A percentile compares a stretch with the other conserved stretches of the same genome.
Evolutionary conservation across 64 coral and sea anemone genomes (phyloP).

Genomic region (Acropora tenuis): DNA sequence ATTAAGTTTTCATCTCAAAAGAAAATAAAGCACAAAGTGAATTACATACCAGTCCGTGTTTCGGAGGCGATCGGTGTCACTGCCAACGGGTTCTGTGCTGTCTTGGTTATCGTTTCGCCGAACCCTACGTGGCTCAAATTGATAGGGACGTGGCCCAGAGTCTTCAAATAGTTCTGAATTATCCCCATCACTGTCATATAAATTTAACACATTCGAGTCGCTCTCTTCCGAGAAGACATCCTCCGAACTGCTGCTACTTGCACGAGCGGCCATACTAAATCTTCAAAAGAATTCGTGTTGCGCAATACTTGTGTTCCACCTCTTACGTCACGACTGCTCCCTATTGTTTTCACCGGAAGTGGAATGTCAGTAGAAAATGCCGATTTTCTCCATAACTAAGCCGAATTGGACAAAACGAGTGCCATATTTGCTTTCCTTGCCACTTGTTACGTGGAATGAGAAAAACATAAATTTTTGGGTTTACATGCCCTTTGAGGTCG

Average conservation of each 20-base stretch:
- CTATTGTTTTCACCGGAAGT: conserved; percentile 42
- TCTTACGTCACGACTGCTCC: not conserved
- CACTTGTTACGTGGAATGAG: not conserved
- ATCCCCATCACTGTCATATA: conserved; percentile 20
- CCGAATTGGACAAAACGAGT: not conserved
- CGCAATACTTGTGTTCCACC: conserved; percentile 9
- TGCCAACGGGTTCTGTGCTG: not conserved
- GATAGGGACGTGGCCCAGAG: not conserved
- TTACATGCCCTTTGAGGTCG: conserved; percentile 45
- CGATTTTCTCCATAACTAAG: not conserved
- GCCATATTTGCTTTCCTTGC: not conserved
- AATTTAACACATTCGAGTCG: not conserved
- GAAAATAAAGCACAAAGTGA: not conserved
- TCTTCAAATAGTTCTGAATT: not conserved
- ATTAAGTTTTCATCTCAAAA: not conserved
- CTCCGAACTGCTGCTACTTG: not conserved
- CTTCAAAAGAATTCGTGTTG: not conserved
- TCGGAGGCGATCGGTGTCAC: not conserved
- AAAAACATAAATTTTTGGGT: not conserved
- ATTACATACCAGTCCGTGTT: conserved; percentile 26
- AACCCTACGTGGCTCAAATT: not conserved
- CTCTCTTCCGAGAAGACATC: not conserved
- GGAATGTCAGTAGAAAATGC: not conserved
- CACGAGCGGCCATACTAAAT: not conserved
- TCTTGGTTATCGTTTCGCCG: not conserved